Evolutionary conservation across 2,113 vertebrate genomes (phyloP), one percentile per base, ranked within the genome.

Genomic region (Stomatorhinus ivindoensis): DNA sequence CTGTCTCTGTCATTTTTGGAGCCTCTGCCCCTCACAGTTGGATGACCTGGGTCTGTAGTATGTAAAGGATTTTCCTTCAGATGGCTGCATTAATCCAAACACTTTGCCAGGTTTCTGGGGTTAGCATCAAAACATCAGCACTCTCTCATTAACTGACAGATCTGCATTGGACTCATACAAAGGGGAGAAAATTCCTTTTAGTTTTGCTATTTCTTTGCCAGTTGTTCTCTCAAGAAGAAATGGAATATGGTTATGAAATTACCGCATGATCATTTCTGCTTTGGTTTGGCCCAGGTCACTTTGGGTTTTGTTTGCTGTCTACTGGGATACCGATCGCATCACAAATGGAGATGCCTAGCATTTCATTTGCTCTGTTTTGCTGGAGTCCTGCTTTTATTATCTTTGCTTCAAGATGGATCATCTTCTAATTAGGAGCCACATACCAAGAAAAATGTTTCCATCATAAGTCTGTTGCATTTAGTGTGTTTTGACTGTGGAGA

Each of bases 211-310:
- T n/a, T 87, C 82, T 51, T 91, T 31, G 82, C 42, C 53, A 27
- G 76, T 44, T 88, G 88, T 88, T 92, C 51, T 53, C 90, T 86
- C 31, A 31, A 90, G 89, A 89, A 89, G 73, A 88, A 91, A 89
- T 91, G 90, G 90, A 88, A 92, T 89, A 89, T 89, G 89, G 89
- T 83, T 69, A 88, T 84, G 90, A 93, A 92, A 90, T 92, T 48
- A 91, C 73, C 35, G 27, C 89, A 87, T 87, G 84, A 88, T 91
- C 87, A 86, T 83, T 89, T 88, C 88, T 55, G 89, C 88, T 90
- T 90, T 90, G 88, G 76, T 69, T 83, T 65, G 42, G 65, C 39
- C 73, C 2, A 5, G 31, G 31, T 89, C 82, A 80, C 53, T 89
- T 84, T 89, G 88, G 86, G 65, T 53, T 88, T 48, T 87, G 48